phyloP scores from a whole-genome alignment of 92 coral and sea anemone genomes.

The Heteractis magnifica region DNA sequence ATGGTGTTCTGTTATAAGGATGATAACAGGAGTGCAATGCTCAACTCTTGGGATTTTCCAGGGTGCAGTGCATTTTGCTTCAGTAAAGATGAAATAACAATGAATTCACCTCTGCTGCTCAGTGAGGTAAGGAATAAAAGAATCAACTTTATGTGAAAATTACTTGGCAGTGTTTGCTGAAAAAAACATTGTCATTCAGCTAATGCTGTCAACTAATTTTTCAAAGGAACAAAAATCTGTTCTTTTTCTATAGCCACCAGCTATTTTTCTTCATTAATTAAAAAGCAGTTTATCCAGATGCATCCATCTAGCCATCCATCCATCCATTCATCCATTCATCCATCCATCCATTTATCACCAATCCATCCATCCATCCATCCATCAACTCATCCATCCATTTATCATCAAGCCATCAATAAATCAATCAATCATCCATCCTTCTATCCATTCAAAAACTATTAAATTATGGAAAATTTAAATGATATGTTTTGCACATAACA shows the following conservation, averaged over 20 bases:
- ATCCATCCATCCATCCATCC: not conserved
- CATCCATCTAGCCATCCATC: too few relatives aligned
- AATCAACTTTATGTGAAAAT: not conserved
- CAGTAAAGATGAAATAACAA: conserved; percentile 80
- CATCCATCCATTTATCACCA: not conserved
- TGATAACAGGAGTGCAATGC: conserved; percentile 63
- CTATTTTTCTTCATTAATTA: too few relatives aligned
- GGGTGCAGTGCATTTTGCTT: conserved; percentile 91
- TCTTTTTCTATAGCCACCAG: too few relatives aligned
- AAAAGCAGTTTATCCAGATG: too few relatives aligned
- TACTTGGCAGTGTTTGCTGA: too few relatives aligned
- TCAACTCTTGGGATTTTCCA: conserved; percentile 79
- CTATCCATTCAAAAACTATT: too few relatives aligned
- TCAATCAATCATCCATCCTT: too few relatives aligned
- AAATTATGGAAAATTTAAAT: too few relatives aligned
- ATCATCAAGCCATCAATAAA: not conserved
- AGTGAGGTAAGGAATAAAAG: conserved; percentile 56
- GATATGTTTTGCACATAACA: not conserved
- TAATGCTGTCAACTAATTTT: too few relatives aligned
- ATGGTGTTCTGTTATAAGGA: conserved; percentile 78
- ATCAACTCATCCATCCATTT: too few relatives aligned
- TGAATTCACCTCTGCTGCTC: conserved; percentile 64
- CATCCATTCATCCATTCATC: not conserved
- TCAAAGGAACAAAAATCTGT: too few relatives aligned
- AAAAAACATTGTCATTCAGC: too few relatives aligned